These are phyloP conservation scores for Plusia festucae DNA, from an alignment of 2,888 invertebrate genomes.

Conservation along the genomic window DNA sequence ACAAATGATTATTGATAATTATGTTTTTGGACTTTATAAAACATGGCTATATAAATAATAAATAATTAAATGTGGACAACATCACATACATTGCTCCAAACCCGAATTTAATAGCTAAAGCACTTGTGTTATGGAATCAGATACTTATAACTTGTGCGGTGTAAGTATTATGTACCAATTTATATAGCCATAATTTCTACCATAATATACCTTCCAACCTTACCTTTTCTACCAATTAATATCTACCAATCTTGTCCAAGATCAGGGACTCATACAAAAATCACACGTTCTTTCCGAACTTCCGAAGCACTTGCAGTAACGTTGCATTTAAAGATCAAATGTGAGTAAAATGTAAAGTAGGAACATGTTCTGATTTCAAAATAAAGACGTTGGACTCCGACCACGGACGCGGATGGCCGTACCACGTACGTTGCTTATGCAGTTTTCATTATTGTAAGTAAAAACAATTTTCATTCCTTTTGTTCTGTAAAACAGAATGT, in stretches of 20 bases:
- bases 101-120: too few species aligned
- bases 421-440: constrained; percentile 1
- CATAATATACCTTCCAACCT: too few species aligned
- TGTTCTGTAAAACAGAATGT: neutral
- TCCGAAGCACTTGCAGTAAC: neutral
- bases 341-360: neutral
- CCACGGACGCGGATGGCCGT: neutral
- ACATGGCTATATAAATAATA: too few species aligned
- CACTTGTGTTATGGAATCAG: too few species aligned
- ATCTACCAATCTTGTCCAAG: neutral
- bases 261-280: neutral
- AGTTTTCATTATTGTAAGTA: neutral
- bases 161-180: too few species aligned
- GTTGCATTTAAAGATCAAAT: constrained; percentile 4
- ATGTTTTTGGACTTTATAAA: too few species aligned
- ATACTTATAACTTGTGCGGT: too few species aligned
- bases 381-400: constrained; percentile 2
- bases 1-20: too few species aligned
- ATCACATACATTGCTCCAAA: too few species aligned
- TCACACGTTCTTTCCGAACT: neutral
- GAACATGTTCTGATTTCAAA: constrained; percentile 1
- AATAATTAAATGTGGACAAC: too few species aligned
- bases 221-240: too few species aligned
- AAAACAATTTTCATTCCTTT: neutral
- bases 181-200: too few species aligned